Evolutionary conservation across 2,797 vertebrate species (phyloP), one percentile per base, ranked within the genome.

Genomic region (Jordanella pulchra): DNA sequence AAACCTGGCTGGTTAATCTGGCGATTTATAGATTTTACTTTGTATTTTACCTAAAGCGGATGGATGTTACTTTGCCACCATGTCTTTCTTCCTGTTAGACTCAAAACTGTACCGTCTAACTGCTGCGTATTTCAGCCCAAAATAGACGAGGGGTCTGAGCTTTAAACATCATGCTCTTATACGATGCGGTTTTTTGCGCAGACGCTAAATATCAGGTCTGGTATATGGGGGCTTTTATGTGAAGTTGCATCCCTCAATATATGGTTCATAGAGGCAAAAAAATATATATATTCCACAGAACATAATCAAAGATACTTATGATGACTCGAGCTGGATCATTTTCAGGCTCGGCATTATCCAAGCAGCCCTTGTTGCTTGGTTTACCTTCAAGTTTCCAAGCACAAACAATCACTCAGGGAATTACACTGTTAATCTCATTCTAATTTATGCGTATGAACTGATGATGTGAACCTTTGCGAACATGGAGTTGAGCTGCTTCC

Each of bases 401-500:
- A 35, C 54, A 32, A 30, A 47, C 32, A 27, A 44, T 51, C 7
- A 45, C 50, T 48, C 5, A 2, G 21, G 4, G 0, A 47, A 67
- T 18, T 0, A 32, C 54, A 61, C 14, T 18, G 14, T 50, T 45
- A 56, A 21, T 73, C 44, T 30, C 11, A 21, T 32, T 48, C 18
- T 27, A 13, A 6, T 60, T 64, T 13, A 13, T 12, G 42, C 5
- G 67, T 51, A 63, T 53, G 61, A 51, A 53, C 44, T n/a, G 42
- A 23, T 18, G 35, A 54, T 50, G 27, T 6, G 6, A 82, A 93
- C 92, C 92, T 93, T 93, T 2, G 92, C 97, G 76, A 99, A 99
- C 98, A 99, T 99, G 89, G 97, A 98, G 93, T 97, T 99, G 87
- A 99, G 97, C 80, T 99, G 98, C 90, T 99, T 99, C 79, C 97